Conservation (phyloP, 2,797 vertebrate species). For the Aotus griseimembra region DNA sequence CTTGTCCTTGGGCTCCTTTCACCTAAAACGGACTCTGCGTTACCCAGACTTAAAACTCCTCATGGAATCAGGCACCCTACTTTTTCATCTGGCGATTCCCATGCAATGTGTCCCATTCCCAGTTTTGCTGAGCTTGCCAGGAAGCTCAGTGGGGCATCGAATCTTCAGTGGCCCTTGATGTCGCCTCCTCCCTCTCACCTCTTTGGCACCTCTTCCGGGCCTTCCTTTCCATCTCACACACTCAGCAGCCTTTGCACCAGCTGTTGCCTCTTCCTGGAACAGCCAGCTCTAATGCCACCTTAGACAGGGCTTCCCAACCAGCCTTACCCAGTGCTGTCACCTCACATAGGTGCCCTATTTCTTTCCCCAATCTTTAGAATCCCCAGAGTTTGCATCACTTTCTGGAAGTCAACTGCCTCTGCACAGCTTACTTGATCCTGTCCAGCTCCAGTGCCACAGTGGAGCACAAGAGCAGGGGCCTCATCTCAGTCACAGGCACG, state of each 20-base stretch:
- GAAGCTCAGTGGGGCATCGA: background rate
- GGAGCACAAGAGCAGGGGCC: background rate
- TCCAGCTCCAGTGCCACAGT: background rate
- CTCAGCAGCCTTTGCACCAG: background rate
- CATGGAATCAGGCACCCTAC: fast-evolving
- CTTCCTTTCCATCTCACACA: background rate
- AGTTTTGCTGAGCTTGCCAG: background rate
- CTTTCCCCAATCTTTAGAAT: background rate
- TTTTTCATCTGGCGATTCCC: background rate
- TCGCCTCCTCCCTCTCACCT: background rate
- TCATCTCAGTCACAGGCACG: background rate
- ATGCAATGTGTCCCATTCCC: background rate
- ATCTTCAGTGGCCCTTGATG: background rate
- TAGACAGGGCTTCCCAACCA: background rate
- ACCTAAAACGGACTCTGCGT: fast-evolving
- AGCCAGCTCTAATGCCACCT: background rate
- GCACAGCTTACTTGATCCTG: background rate
- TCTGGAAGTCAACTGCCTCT: background rate
- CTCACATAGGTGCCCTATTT: background rate
- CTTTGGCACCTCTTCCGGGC: background rate
- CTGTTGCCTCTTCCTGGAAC: background rate
- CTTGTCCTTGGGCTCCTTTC: background rate
- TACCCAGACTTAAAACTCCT: background rate
- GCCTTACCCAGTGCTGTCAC: background rate
- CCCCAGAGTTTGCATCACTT: background rate